A percentile compares a stretch with the other conserved stretches of the same genome.
Conservation (phyloP, 2,113 vertebrate species). For the Pseudorasbora parva region DNA sequence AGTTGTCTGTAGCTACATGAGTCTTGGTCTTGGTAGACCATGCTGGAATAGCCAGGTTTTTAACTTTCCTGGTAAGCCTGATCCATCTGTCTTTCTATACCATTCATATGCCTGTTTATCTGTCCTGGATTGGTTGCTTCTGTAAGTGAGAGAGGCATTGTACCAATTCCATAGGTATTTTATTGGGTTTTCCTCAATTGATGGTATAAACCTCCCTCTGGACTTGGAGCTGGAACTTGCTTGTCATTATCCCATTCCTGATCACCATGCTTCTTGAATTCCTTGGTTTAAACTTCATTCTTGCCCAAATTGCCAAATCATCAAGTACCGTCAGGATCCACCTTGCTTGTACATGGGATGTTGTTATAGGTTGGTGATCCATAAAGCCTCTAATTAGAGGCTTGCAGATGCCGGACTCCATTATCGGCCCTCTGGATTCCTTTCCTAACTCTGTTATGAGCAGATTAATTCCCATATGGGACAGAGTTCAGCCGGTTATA, state of each 20-base stretch:
- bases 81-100: too few species aligned
- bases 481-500: too few species aligned
- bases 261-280: slow-evolving; percentile 3
- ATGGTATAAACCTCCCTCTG: background rate
- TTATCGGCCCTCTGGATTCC: too few species aligned
- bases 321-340: background rate
- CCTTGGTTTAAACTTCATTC: background rate
- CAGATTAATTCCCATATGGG: too few species aligned
- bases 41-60: too few species aligned
- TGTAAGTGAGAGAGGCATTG: background rate
- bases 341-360: background rate
- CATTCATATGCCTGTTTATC: background rate
- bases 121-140: background rate
- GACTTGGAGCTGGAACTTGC: background rate
- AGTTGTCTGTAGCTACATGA: too few species aligned
- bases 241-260: background rate
- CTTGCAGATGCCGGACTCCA: too few species aligned
- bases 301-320: background rate
- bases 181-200: background rate
- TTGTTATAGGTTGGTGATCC: background rate
- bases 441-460: too few species aligned
- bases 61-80: too few species aligned
- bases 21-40: too few species aligned
- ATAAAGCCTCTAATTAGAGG: too few species aligned
- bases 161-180: background rate